Conservation (phyloP, 2,888 invertebrate species). For the Caenorhabditis parvicauda region DNA sequence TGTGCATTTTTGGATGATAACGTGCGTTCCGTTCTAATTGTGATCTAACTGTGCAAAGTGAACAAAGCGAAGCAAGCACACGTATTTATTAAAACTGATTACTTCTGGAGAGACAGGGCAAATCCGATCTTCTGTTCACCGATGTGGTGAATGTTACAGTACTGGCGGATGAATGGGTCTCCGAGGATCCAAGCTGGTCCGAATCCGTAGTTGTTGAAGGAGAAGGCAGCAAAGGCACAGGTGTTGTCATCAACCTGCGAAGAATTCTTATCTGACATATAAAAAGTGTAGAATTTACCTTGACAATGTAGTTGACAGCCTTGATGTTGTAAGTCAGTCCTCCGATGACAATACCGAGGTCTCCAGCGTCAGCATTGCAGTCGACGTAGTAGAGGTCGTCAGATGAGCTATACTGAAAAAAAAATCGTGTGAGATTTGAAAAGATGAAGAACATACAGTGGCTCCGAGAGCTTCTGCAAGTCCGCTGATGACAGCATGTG, state of each 20-base stretch:
- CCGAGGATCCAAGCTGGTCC: conserved; percentile 42
- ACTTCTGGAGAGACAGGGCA: conserved; percentile 22
- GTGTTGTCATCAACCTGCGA: conserved; percentile 18
- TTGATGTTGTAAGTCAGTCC: conserved; percentile 16
- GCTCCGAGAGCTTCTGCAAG: conserved; percentile 34
- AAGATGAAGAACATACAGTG: conserved; percentile 12
- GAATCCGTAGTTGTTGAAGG: conserved; percentile 40
- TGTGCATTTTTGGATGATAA: too few species aligned
- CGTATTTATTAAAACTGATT: too few species aligned
- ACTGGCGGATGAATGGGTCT: conserved; percentile 44
- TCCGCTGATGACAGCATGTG: conserved; percentile 12
- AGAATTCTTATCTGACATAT: background rate
- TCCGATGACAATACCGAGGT: conserved; percentile 23
- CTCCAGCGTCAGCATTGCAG: conserved; percentile 19
- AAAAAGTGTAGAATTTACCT: conserved; percentile 14
- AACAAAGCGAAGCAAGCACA: too few species aligned
- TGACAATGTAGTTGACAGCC: conserved; percentile 24
- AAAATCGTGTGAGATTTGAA: background rate
- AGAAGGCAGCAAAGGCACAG: conserved; percentile 38
- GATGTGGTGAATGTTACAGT: conserved; percentile 48
- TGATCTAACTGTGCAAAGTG: too few species aligned
- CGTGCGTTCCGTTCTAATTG: too few species aligned
- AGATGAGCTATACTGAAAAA: conserved; percentile 18
- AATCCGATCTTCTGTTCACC: conserved; percentile 46
- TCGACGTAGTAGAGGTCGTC: conserved; percentile 22